These are phyloP conservation scores for Teinopalpus imperialis DNA, from an alignment of 2,888 invertebrate genomes.

Conservation along the genomic window DNA sequence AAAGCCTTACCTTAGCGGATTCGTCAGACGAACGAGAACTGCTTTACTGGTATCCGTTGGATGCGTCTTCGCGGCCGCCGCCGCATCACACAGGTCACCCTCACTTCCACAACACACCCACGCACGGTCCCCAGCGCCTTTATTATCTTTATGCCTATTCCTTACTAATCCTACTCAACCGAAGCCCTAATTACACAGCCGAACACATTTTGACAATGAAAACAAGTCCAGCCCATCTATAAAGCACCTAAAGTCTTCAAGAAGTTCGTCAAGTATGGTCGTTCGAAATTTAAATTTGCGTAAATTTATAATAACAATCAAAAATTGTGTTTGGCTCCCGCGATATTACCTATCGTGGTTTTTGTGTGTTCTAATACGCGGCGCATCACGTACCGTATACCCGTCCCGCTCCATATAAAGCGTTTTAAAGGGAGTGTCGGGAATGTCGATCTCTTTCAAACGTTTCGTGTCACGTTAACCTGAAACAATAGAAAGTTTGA, in stretches of 20 bases:
- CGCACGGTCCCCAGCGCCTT: conserved; percentile 46
- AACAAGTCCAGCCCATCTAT: conserved; percentile 54
- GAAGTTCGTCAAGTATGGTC: conserved; percentile 42
- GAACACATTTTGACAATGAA: conserved; percentile 41
- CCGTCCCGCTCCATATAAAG: conserved; percentile 78
- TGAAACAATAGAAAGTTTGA: conserved; percentile 57
- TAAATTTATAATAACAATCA: conserved; percentile 25
- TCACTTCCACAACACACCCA: conserved; percentile 41
- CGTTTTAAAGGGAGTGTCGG: conserved; percentile 51
- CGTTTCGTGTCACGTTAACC: conserved; percentile 54
- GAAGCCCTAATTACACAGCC: conserved; percentile 39
- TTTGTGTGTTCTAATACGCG: conserved; percentile 62
- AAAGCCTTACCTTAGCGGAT: conserved; percentile 63
- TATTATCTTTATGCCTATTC: conserved; percentile 32
- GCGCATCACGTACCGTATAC: conserved; percentile 63
- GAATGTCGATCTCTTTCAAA: conserved; percentile 55
- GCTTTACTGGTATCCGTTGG: conserved; percentile 43
- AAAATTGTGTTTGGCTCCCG: conserved; percentile 40
- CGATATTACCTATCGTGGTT: conserved; percentile 67
- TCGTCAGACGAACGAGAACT: conserved; percentile 70
- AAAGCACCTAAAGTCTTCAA: conserved; percentile 52
- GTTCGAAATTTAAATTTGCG: conserved; percentile 44
- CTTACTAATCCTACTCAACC: conserved; percentile 19
- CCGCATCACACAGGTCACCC: conserved; percentile 64
- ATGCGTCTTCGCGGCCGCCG: conserved; percentile 54